Evolutionary conservation across 1,140 invertebrate species (phyloP).

Genomic region (Artemia franciscana): DNA sequence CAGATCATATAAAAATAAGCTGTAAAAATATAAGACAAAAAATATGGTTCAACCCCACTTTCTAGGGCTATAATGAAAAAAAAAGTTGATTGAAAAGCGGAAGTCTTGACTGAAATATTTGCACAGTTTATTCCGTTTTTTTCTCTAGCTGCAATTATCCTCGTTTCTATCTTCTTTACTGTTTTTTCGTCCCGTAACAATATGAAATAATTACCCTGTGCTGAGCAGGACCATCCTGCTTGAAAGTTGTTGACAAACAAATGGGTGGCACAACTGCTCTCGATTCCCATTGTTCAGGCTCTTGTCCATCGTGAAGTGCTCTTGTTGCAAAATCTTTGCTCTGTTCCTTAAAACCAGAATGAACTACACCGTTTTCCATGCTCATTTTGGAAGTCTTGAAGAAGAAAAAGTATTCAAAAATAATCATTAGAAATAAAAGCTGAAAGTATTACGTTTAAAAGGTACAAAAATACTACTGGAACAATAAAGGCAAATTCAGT

Average conservation of each 20-base stretch:
- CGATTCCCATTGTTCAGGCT: slow-evolving; percentile 60
- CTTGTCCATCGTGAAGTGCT: slow-evolving; percentile 73
- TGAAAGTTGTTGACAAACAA: slow-evolving; percentile 75
- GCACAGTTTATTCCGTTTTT: too few species aligned
- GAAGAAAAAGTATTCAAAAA: too few species aligned
- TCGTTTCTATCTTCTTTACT: background rate
- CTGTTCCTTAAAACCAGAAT: slow-evolving; percentile 35
- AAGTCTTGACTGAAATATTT: slow-evolving; percentile 8
- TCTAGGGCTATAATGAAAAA: too few species aligned
- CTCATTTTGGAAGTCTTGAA: slow-evolving; percentile 92
- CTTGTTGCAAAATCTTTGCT: slow-evolving; percentile 47
- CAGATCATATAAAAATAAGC: too few species aligned
- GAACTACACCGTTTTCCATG: slow-evolving; percentile 57
- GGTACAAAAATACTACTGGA: too few species aligned
- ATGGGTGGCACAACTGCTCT: slow-evolving; percentile 68
- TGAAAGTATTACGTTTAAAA: too few species aligned
- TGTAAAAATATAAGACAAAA: too few species aligned
- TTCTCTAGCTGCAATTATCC: too few species aligned
- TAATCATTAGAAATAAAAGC: too few species aligned
- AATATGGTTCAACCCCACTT: too few species aligned
- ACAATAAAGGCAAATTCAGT: too few species aligned
- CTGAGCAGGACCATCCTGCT: slow-evolving; percentile 59
- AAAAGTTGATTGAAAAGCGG: too few species aligned
- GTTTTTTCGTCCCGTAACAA: background rate
- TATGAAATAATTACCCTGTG: slow-evolving; percentile 45